phyloP scores from a whole-genome alignment of 2,797 vertebrate genomes.

The Myotis daubentonii region DNA sequence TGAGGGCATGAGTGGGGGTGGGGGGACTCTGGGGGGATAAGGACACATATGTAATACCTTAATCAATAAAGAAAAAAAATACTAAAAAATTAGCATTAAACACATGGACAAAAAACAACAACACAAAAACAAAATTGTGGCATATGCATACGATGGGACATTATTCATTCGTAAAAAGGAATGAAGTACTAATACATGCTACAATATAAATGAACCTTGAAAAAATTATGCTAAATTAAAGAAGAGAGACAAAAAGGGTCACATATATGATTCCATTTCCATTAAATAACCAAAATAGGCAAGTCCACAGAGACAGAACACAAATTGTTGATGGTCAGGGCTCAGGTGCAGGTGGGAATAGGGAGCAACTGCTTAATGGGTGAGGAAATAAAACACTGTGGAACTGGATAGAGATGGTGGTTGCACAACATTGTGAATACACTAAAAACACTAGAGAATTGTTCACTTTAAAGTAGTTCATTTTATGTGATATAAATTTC shows the following conservation, averaged over 20 bases:
- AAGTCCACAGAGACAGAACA: background rate
- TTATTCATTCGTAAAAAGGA: conserved; percentile 14
- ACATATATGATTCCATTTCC: conserved; percentile 15
- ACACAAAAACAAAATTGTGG: background rate
- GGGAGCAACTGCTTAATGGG: background rate
- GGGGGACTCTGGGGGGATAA: no score
- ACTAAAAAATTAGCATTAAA: no score
- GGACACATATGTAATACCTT: no score
- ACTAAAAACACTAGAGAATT: background rate
- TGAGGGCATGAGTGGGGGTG: no score
- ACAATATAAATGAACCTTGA: background rate
- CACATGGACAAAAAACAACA: no score
- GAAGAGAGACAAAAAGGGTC: background rate
- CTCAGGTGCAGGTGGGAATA: background rate
- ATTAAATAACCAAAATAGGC: background rate
- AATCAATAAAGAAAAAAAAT: no score
- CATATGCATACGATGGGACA: background rate
- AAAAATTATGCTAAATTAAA: conserved; percentile 7
- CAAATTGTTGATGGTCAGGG: background rate
- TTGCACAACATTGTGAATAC: background rate
- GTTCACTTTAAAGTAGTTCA: background rate
- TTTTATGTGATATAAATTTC: conserved; percentile 13
- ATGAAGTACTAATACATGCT: background rate
- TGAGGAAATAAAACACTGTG: background rate
- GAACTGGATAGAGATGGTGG: background rate